These are phyloP conservation scores for Vulpes vulpes DNA, from an alignment of 2,113 vertebrate genomes.

Conservation along the genomic window DNA sequence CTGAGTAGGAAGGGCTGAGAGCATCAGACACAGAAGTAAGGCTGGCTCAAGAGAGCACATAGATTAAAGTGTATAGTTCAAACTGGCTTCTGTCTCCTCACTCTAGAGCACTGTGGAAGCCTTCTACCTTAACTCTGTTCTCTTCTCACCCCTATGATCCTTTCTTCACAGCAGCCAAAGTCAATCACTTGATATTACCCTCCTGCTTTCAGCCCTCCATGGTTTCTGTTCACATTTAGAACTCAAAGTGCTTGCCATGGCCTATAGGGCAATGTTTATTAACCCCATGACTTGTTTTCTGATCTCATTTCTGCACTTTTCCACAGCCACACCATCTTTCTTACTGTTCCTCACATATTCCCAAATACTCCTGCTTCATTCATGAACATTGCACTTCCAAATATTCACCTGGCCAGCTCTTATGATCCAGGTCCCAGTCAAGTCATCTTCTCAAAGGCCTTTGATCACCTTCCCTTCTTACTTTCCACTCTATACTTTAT, in stretches of 20 bases:
- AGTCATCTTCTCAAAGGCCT: neutral
- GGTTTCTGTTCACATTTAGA: neutral
- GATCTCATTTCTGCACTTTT: neutral
- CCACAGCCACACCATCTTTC: neutral
- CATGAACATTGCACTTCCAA: neutral
- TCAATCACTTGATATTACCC: neutral
- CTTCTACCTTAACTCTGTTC: neutral
- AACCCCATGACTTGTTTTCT: neutral
- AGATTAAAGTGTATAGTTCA: neutral
- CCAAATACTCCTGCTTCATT: neutral
- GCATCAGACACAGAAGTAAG: neutral
- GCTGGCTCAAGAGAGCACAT: neutral
- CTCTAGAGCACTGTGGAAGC: neutral
- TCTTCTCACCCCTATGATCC: neutral
- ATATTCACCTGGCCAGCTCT: neutral
- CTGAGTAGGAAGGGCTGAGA: neutral
- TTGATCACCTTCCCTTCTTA: neutral
- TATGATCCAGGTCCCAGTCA: neutral
- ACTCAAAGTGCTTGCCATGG: neutral
- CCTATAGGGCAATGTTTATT: neutral
- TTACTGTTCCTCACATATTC: neutral
- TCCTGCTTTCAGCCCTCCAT: neutral
- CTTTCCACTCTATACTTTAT: neutral
- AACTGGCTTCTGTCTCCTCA: neutral
- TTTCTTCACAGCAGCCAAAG: neutral